Conservation (phyloP, 2,113 vertebrate species). For the Gasterosteus aculeatus region DNA sequence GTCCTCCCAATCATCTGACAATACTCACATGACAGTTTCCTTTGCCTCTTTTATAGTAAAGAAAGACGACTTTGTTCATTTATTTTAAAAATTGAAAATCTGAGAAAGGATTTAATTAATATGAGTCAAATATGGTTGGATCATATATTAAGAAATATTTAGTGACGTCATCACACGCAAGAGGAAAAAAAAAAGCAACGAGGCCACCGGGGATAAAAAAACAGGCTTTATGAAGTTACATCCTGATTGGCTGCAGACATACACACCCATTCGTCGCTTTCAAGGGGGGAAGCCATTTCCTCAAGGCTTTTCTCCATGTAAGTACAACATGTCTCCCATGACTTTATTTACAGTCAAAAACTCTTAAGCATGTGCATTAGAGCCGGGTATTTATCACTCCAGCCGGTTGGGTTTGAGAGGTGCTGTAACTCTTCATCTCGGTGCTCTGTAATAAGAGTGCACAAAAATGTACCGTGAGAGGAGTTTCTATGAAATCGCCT, state of each 20-base stretch:
- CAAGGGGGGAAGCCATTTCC: conserved; percentile 55
- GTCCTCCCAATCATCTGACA: conserved; percentile 54
- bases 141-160: conserved; percentile 28
- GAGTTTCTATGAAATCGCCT: conserved; percentile 59
- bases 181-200: conserved; percentile 13
- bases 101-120: background rate
- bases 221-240: conserved; percentile 21
- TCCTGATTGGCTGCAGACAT: conserved; percentile 65
- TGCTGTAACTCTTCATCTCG: conserved; percentile 72
- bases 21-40: conserved; percentile 33
- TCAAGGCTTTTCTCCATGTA: conserved; percentile 61
- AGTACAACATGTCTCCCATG: conserved; percentile 68
- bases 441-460: conserved; percentile 68
- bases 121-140: background rate
- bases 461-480: conserved; percentile 67
- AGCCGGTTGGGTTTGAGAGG: conserved; percentile 72
- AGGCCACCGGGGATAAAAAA: conserved; percentile 10
- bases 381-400: conserved; percentile 74
- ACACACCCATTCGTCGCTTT: conserved; percentile 60
- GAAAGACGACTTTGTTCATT: background rate
- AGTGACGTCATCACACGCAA: background rate
- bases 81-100: background rate
- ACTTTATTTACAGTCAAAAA: conserved; percentile 81
- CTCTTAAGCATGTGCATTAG: conserved; percentile 74
- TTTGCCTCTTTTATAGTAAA: conserved; percentile 1